Evolutionary conservation across 2,888 invertebrate genomes (phyloP).

Genomic region (Odontomyia ornata): DNA sequence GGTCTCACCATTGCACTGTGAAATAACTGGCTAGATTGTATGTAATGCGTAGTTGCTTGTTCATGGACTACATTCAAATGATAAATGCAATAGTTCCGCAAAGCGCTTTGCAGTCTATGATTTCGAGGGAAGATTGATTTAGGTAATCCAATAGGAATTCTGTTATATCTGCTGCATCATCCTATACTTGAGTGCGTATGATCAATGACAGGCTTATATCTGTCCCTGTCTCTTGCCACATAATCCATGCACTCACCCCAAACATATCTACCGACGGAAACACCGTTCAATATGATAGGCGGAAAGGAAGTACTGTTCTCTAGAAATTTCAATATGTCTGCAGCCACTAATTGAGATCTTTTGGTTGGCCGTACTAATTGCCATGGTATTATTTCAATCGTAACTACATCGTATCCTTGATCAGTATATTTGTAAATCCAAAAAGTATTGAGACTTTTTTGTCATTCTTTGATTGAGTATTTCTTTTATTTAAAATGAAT

Average conservation of each 20-base stretch:
- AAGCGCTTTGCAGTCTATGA: slow-evolving; percentile 72
- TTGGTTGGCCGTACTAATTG: no score
- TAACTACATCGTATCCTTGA: no score
- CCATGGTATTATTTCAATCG: no score
- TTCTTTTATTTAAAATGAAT: no score
- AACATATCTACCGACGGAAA: slow-evolving; percentile 89
- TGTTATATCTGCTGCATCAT: slow-evolving; percentile 82
- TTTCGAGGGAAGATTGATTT: slow-evolving; percentile 79
- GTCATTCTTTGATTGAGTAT: no score
- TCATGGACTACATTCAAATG: slow-evolving; percentile 86
- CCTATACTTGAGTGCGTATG: slow-evolving; percentile 88
- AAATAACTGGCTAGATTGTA: slow-evolving; percentile 83
- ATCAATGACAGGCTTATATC: slow-evolving; percentile 71
- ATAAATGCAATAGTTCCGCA: slow-evolving; percentile 75
- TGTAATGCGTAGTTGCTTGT: slow-evolving; percentile 84
- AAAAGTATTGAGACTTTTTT: no score
- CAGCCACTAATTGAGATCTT: slow-evolving; percentile 77
- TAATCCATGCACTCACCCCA: slow-evolving; percentile 83
- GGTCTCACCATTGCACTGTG: slow-evolving; percentile 79
- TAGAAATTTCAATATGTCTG: slow-evolving; percentile 78
- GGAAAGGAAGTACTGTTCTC: slow-evolving; percentile 71
- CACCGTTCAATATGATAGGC: slow-evolving; percentile 83
- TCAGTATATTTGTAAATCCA: no score
- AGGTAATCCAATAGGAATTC: slow-evolving; percentile 72
- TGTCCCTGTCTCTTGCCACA: slow-evolving; percentile 66